Conservation (phyloP, 2,113 vertebrate species). For the Sebastes schlegelii region DNA sequence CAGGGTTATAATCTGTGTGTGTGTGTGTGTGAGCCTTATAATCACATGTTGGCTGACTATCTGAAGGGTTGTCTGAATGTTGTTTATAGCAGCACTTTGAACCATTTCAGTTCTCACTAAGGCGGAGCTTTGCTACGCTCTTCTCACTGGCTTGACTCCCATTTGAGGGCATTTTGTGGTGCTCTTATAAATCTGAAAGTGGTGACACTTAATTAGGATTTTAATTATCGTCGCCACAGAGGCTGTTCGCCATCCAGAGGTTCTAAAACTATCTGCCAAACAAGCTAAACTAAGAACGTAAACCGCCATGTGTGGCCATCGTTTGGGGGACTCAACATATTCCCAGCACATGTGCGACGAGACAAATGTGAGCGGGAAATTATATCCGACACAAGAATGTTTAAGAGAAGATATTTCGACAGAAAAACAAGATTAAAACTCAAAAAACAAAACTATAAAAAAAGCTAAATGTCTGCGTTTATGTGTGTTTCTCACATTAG, state of each 20-base stretch:
- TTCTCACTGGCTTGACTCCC: conserved; percentile 15
- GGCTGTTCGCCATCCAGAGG: not conserved
- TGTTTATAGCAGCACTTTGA: conserved; percentile 67
- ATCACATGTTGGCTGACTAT: conserved; percentile 65
- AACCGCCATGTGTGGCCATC: conserved; percentile 14
- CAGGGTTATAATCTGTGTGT: conserved; percentile 59
- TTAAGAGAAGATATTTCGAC: not conserved
- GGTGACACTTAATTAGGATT: conserved; percentile 47
- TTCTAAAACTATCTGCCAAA: conserved; percentile 31
- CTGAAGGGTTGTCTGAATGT: conserved; percentile 46
- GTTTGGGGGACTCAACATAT: not conserved
- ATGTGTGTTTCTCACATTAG: conserved; percentile 70
- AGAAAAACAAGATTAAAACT: not conserved
- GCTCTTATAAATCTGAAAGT: conserved; percentile 19
- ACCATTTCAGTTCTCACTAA: conserved; percentile 18
- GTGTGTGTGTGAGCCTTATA: conserved; percentile 47
- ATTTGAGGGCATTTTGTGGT: conserved; percentile 19
- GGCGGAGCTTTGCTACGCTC: not conserved
- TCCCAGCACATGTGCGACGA: not conserved
- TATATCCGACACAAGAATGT: not conserved
- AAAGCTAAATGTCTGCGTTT: too few species aligned
- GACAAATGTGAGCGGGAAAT: not conserved
- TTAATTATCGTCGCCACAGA: conserved; percentile 44
- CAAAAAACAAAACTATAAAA: too few species aligned
- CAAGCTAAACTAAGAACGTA: conserved; percentile 19